Base-by-base conservation (phyloP, 2,888 invertebrate species). In the Nebria brevicollis region DNA sequence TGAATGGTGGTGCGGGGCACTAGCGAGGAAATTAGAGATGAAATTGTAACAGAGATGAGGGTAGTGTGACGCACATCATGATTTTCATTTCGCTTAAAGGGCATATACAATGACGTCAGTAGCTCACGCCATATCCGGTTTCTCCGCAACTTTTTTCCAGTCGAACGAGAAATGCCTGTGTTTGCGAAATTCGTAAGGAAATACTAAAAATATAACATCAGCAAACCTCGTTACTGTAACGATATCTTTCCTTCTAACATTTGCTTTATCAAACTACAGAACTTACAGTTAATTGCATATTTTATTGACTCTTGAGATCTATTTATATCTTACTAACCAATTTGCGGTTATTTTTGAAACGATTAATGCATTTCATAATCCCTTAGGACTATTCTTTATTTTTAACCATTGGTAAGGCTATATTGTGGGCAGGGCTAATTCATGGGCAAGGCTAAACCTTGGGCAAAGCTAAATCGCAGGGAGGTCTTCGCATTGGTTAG, bases 91-190 rank as follows among this genome's bases (percentile, higher is more conserved):
- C 54, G 54, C 54, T 54, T 54, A 54, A 54, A 54, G 54, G 54
- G 54, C 54, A 54, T 54, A 54, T 54, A 54, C 54, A 54, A 54
- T 54, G 54, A 54, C 54, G 54, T 54, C 54, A 54, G 54, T 54
- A 54, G 54, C 54, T 8, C 54, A 54, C 7, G 7, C 54, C 54
- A 54, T 54, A 54, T 54, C 54, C 54, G 54, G 54, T 54, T 54
- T 8, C 54, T 54, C 54, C 54, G 8, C 54, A 6, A 6, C 8
- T 13, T 13, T 11, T 13, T 54, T 13, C 7, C 54, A 54, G 54
- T 7, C 8, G 54, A 54, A 54, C 11, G 7, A 54, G 54, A 54
- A 43, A 43, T 10, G 6, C 10, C 43, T 8, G 7, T 6, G 43
- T 43, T 43, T 43, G 43, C 43, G 43, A 43, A 54, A 54, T 13